Base-by-base conservation (phyloP, 1,140 invertebrate species). In the Harpegnathos saltator region DNA sequence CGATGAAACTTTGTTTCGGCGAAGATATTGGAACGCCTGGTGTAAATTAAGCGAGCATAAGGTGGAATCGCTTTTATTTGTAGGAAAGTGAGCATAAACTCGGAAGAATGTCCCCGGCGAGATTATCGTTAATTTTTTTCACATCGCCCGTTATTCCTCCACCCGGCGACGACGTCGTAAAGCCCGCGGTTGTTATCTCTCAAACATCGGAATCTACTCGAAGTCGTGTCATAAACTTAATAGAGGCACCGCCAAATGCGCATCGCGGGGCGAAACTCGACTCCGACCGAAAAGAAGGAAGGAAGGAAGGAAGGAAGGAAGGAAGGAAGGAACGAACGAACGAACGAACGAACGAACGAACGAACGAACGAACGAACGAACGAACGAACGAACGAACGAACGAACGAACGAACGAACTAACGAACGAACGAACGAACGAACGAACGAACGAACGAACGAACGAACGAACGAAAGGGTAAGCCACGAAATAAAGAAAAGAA, bases 211-310 rank as follows among this genome's bases (percentile, higher is more conserved):
- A 85, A 78, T 33, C 81, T 78, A 85, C 72, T 85, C 73, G 82
- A 78, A 85, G 58, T 85, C 73, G 66, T 82, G 84, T 84, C 81
- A 78, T 78, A 84, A 83, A 85, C 65, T 85, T 83, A 84, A 84
- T 78, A 84, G 84, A 65, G 50, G 58, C 50, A 62, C 29, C 66
- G 71, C 44, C 63, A 63, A 85, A 84, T 69, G 50, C 38, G 48
- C 78, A 85, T 85, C 83, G 69, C 78, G 29, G 63, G 65, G 52
- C 83, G 83, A 85, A 85, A 85, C 83, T 85, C 78, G 83, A 85
- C 74, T 85, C 83, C 78, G 26, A 19, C 52, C 71, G 83, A 77
- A 87, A 89, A 78, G 78, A 83, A 88, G 78, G 58, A 75, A 59
- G 58, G 72, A 83, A 82, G 54, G 61, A 86, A 56, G n/a, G 68